Evolutionary conservation across 2,113 vertebrate genomes (phyloP), one percentile per base, ranked within the genome.

Genomic region (Tachycineta bicolor): DNA sequence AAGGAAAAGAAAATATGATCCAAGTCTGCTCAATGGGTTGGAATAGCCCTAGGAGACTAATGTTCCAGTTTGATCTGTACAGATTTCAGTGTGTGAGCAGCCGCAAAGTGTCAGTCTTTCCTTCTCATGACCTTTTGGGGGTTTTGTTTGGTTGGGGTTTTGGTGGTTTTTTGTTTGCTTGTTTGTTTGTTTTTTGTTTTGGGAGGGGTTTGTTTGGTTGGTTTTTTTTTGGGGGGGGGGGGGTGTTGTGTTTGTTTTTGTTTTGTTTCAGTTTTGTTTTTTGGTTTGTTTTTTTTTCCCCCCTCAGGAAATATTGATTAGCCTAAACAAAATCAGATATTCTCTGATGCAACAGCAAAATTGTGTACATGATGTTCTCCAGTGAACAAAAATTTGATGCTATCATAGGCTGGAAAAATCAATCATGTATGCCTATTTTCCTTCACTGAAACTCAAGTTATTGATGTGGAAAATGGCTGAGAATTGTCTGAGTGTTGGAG

Each of bases 401-500:
- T 82, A 25, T 83, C 70, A 25, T 55, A 56, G 64, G 17, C 88
- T 50, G 84, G 44, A 86, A 97, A 90, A 96, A 91, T 96, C 68
- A 96, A 94, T 96, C 88, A 56, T 11, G 41, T 44, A n/a, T 81
- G 60, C 65, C 53, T 78, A 43, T 88, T 91, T 87, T 76, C 65
- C 31, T 74, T 83, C 80, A 89, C 14, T 86, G 68, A 70, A 83
- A 59, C 24, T n/a, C 22, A 46, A 68, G 68, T 75, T 83, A 79
- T 18, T 74, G 52, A 37, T 68, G 68, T 96, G 71, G 83, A 81
- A 95, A 95, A 77, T 46, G 49, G 31, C 83, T 89, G 83, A 52
- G 49, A 24, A 17, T n/a, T 47, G 34, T 55, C 34, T 74, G 59
- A 69, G 68, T 80, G 12, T 68, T 89, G 67, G 21, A 71, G 24